Evolutionary conservation across 2,888 invertebrate genomes (phyloP).

Genomic region (Polia nebulosa): DNA sequence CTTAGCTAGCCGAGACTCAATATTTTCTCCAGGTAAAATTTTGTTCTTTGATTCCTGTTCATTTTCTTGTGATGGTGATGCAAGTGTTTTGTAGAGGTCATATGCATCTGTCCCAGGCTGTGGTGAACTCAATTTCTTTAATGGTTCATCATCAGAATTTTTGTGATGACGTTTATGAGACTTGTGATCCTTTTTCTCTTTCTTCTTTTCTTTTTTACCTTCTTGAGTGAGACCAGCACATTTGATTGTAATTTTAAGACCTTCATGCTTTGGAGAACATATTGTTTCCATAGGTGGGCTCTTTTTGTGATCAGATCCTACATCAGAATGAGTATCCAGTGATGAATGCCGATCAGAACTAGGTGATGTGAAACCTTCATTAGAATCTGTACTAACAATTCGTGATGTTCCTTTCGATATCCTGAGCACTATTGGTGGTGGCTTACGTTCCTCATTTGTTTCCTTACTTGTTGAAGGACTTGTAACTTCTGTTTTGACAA

Average conservation of each 20-base stretch:
- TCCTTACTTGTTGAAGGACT: conserved; percentile 89
- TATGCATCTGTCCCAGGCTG: conserved; percentile 87
- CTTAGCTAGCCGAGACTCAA: conserved; percentile 83
- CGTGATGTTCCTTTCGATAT: conserved; percentile 95
- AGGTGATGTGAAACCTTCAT: conserved; percentile 91
- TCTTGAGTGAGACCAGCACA: conserved; percentile 85
- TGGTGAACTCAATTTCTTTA: conserved; percentile 87
- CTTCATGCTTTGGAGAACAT: conserved; percentile 89
- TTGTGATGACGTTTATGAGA: conserved; percentile 88
- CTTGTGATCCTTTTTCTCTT: conserved; percentile 90
- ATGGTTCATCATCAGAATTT: conserved; percentile 81
- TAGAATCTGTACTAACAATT: conserved; percentile 92
- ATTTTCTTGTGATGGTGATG: conserved; percentile 84
- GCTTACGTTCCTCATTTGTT: conserved; percentile 87
- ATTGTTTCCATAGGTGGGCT: conserved; percentile 86
- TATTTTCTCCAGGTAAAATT: conserved; percentile 77
- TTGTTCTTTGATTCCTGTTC: conserved; percentile 77
- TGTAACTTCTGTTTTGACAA: conserved; percentile 81
- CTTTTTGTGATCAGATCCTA: conserved; percentile 84
- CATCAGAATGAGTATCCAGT: conserved; percentile 86
- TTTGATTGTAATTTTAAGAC: conserved; percentile 89
- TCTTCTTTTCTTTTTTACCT: conserved; percentile 86
- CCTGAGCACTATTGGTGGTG: conserved; percentile 96
- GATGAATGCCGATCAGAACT: conserved; percentile 89
- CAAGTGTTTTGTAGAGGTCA: conserved; percentile 89